phyloP scores from a whole-genome alignment of 2,113 vertebrate species.

The Arothron firmamentum region DNA sequence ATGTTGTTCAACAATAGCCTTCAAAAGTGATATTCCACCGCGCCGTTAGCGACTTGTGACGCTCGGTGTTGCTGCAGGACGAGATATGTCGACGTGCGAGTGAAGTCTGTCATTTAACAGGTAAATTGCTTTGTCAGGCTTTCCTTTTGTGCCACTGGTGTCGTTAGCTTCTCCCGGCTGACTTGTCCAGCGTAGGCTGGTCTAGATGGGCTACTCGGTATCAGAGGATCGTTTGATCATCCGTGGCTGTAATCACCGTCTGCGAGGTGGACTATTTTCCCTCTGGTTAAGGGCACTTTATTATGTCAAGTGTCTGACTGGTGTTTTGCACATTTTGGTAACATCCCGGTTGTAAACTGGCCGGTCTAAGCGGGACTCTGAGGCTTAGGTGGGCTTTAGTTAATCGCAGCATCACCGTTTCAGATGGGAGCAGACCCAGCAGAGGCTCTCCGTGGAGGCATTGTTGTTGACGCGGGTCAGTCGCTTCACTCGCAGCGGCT shows the following conservation, averaged over 20 bases:
- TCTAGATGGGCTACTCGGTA: constrained; percentile 18
- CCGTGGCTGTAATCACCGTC: constrained; percentile 11
- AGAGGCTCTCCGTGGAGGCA: constrained; percentile 10
- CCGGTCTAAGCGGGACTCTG: constrained; percentile 3
- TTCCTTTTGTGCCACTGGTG: constrained; percentile 51
- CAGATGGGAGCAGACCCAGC: neutral
- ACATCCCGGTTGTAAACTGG: constrained; percentile 10
- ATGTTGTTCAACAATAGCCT: constrained; percentile 19
- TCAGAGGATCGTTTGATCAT: constrained; percentile 26
- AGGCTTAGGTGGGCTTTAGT: constrained; percentile 41
- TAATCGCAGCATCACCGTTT: neutral
- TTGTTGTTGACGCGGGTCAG: constrained; percentile 38
- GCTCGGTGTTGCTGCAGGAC: constrained; percentile 23
- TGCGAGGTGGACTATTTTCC: constrained; percentile 32
- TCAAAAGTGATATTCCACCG: constrained; percentile 46
- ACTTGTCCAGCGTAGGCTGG: constrained; percentile 36
- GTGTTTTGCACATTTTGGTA: constrained; percentile 38
- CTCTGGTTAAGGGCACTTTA: neutral
- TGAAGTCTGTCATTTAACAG: constrained; percentile 34
- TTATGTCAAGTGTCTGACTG: constrained; percentile 16
- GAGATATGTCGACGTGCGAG: constrained; percentile 14
- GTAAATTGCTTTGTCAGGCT: constrained; percentile 43
- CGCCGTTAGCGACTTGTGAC: neutral
- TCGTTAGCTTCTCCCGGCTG: constrained; percentile 18
- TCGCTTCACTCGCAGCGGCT: constrained; percentile 42